Percentiles rank a stretch among this genome's conserved stretches.
phyloP scores from a whole-genome alignment of 2,888 invertebrate genomes.

The Muscina levida region DNA sequence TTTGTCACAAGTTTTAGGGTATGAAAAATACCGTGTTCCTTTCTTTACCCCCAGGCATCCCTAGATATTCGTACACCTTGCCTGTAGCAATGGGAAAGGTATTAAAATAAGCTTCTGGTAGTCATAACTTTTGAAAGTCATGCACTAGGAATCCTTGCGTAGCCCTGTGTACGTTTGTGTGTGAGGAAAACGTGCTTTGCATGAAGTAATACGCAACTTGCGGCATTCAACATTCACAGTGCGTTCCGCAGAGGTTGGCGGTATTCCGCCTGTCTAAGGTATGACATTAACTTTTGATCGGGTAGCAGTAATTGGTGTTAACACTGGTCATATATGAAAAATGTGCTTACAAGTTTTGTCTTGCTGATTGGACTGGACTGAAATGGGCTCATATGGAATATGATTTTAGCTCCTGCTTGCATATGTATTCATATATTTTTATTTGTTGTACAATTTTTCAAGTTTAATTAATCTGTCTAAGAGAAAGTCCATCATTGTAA shows the following conservation, averaged over 20 bases:
- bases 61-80: not conserved
- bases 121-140: slow-evolving; percentile 50
- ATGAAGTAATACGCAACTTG: not conserved
- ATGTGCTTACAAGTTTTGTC: not conserved
- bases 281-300: slow-evolving; percentile 1
- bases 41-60: not conserved
- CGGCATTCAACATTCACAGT: not conserved
- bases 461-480: slow-evolving; percentile 12
- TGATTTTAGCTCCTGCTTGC: too few relatives aligned
- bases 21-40: not conserved
- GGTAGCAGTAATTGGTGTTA: not conserved
- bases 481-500: not conserved
- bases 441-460: not conserved
- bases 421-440: not conserved
- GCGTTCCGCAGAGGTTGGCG: too few relatives aligned
- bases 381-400: not conserved
- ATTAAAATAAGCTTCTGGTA: slow-evolving; percentile 57
- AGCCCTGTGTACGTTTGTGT: slow-evolving; percentile 19
- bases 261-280: not conserved
- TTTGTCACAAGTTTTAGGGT: slow-evolving; percentile 57
- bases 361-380: not conserved
- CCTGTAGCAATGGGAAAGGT: slow-evolving; percentile 14
- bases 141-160: slow-evolving; percentile 24
- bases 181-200: slow-evolving; percentile 9
- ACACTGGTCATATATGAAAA: too few relatives aligned